Percentiles rank a stretch among this genome's conserved stretches.
Conservation (phyloP, 2,797 vertebrate genomes). For the Sphaeramia orbicularis region DNA sequence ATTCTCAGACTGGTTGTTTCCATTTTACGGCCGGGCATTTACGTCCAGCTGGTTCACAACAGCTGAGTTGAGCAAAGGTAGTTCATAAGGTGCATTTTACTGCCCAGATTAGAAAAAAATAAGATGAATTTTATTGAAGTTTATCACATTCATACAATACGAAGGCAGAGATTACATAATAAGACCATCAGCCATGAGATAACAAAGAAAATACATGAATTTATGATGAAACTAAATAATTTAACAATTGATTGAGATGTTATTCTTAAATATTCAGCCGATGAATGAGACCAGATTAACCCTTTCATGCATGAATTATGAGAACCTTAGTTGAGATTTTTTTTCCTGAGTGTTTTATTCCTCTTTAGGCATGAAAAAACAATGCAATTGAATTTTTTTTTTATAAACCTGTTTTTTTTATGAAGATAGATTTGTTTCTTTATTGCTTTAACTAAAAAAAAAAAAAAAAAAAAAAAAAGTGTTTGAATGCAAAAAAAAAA, state of each 20-base stretch:
- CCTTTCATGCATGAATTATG: too few relatives aligned
- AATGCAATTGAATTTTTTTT: too few relatives aligned
- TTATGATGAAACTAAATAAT: background rate
- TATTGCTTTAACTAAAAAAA: too few relatives aligned
- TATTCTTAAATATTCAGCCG: background rate
- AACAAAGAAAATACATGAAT: background rate
- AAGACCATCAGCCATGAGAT: background rate
- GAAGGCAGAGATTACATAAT: background rate
- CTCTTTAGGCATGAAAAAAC: too few relatives aligned
- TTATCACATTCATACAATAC: background rate
- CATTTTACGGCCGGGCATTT: constrained; percentile 46
- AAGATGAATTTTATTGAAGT: background rate
- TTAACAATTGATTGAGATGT: too few relatives aligned
- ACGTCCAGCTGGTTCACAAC: constrained; percentile 13
- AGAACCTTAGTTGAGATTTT: too few relatives aligned
- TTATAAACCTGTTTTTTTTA: too few relatives aligned
- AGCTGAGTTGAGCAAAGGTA: constrained; percentile 5
- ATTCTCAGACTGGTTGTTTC: constrained; percentile 62
- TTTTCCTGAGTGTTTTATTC: too few relatives aligned
- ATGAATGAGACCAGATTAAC: background rate
- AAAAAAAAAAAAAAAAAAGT: too few relatives aligned
- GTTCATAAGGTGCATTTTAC: background rate
- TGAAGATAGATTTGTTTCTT: too few relatives aligned
- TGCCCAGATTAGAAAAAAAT: background rate
- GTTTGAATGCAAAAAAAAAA: too few relatives aligned